A percentile compares a stretch with the other conserved stretches of the same genome.
Conservation (phyloP, 2,113 vertebrate genomes). For the Corythornis madagascariensis region DNA sequence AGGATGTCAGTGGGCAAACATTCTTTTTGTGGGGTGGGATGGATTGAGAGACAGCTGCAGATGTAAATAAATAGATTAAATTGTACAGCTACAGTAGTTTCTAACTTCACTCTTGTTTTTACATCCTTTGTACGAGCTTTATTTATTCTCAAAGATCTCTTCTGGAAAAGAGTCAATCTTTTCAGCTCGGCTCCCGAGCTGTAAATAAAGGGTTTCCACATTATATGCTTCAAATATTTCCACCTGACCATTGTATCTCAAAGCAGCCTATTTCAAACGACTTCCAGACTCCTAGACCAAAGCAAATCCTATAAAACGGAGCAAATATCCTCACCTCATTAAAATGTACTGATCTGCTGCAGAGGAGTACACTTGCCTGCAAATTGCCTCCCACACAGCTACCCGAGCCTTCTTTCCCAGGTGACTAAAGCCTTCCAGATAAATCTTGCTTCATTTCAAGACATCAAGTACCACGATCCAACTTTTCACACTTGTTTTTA, state of each 20-base stretch:
- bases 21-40: not conserved
- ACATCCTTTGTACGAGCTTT: not conserved
- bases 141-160: conserved; percentile 10
- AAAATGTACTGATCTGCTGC: conserved; percentile 67
- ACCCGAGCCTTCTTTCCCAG: conserved; percentile 57
- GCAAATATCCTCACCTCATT: conserved; percentile 62
- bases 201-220: conserved; percentile 1
- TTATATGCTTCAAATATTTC: conserved; percentile 14
- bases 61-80: not conserved
- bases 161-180: not conserved
- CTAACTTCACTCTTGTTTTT: not conserved
- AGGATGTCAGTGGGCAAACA: not conserved
- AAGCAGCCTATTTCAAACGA: conserved; percentile 26
- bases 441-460: conserved; percentile 59
- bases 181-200: not conserved
- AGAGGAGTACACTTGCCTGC: conserved; percentile 70
- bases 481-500: conserved; percentile 46
- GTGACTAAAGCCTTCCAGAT: conserved; percentile 71
- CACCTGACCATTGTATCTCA: conserved; percentile 43
- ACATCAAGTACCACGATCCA: conserved; percentile 5
- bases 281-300: conserved; percentile 50
- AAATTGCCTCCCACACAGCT: conserved; percentile 70
- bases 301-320: conserved; percentile 43
- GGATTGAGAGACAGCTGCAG: not conserved
- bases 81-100: not conserved